phyloP scores from a whole-genome alignment of 2,888 invertebrate species.

The Archips xylosteana region DNA sequence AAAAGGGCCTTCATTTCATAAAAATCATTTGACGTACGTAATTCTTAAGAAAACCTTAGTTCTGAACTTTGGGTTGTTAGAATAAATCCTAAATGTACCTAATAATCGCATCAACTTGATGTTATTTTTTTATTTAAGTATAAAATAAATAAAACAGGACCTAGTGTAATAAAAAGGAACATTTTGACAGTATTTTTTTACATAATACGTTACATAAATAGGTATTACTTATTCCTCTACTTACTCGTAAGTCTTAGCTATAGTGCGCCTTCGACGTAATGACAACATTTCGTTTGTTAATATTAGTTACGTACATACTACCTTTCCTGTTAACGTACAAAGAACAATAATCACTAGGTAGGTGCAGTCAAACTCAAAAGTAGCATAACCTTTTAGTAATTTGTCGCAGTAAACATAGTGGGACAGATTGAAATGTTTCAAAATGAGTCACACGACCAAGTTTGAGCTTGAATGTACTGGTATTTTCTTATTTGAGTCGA shows the following conservation, averaged over 20 bases:
- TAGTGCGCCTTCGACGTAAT: not conserved
- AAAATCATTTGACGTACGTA: not conserved
- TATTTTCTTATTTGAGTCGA: too few species aligned
- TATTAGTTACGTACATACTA: not conserved
- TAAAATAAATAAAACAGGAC: slow-evolving; percentile 17
- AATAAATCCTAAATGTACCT: slow-evolving; percentile 8
- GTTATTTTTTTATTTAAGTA: not conserved
- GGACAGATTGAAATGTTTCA: too few species aligned
- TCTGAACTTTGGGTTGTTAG: not conserved
- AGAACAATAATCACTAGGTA: not conserved
- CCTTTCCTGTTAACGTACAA: not conserved
- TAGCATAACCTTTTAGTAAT: too few species aligned
- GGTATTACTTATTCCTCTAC: not conserved
- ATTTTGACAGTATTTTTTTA: slow-evolving; percentile 15
- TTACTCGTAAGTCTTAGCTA: not conserved
- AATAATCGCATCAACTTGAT: not conserved
- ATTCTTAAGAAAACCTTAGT: not conserved
- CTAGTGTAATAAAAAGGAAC: slow-evolving; percentile 26
- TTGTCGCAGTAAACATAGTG: too few species aligned
- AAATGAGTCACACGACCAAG: too few species aligned
- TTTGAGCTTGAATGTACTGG: too few species aligned
- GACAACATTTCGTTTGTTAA: not conserved
- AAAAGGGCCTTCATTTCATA: not conserved
- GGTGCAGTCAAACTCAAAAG: not conserved
- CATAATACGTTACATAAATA: not conserved